Evolutionary conservation across 2,113 vertebrate genomes (phyloP).

Genomic region (Entomyzon cyanotis): DNA sequence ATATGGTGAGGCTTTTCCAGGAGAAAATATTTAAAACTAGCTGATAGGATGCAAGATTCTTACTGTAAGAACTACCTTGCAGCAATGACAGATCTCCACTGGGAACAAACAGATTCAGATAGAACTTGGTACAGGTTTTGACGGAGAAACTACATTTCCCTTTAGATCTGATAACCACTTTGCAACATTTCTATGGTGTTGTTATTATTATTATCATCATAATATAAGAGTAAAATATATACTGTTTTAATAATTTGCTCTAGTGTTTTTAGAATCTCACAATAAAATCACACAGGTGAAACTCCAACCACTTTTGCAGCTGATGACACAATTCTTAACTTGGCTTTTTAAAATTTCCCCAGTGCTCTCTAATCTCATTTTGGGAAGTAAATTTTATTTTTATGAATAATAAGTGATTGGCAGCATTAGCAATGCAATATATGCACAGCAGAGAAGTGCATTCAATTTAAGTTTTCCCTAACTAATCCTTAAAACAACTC

Average conservation of each 20-base stretch:
- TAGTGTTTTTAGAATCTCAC: neutral
- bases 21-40: neutral
- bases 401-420: constrained; percentile 22
- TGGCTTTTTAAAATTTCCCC: neutral
- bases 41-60: neutral
- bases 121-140: neutral
- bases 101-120: neutral
- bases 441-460: neutral
- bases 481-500: constrained; percentile 72
- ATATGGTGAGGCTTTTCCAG: constrained; percentile 6
- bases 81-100: neutral
- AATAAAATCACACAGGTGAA: neutral
- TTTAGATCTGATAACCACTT: neutral
- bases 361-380: constrained; percentile 2
- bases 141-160: neutral
- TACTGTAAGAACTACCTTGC: neutral
- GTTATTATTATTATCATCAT: too few relatives aligned
- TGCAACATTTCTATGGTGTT: neutral
- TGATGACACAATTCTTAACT: neutral
- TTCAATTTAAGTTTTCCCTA: constrained; percentile 58
- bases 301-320: neutral
- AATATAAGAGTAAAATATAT: neutral
- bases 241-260: neutral
- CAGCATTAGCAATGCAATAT: neutral
- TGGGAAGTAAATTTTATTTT: constrained; percentile 55